A percentile compares a stretch with the other conserved stretches of the same genome.
Conservation (phyloP, 2,113 vertebrate species). For the Pseudopodoces humilis region DNA sequence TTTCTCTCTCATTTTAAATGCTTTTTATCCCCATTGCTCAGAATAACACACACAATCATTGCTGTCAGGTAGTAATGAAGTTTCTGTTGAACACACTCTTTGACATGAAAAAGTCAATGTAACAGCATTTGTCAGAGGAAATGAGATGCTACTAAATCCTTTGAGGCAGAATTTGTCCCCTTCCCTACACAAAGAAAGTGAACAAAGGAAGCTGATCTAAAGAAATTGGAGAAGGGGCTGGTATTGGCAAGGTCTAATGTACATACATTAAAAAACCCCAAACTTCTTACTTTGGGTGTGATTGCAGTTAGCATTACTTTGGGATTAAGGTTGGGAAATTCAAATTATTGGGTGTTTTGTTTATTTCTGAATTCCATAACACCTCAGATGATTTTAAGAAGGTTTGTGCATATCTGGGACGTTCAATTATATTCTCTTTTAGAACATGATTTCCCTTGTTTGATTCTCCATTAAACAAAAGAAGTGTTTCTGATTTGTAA, state of each 20-base stretch:
- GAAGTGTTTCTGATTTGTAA: background rate
- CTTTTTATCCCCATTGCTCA: background rate
- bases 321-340: background rate
- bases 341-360: background rate
- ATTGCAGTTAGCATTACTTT: background rate
- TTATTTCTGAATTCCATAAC: background rate
- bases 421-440: background rate
- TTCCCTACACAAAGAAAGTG: background rate
- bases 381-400: background rate
- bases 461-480: background rate
- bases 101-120: background rate
- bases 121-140: constrained; percentile 22
- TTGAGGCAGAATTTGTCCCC: background rate
- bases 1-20: background rate
- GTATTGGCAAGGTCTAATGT: background rate
- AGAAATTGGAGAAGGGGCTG: background rate
- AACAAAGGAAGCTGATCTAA: background rate
- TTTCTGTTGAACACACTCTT: background rate
- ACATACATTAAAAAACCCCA: background rate
- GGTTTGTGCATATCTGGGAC: background rate
- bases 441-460: background rate
- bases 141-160: background rate
- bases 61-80: constrained; percentile 18
- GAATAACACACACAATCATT: background rate
- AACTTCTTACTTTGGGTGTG: background rate